A percentile compares a stretch with the other conserved stretches of the same genome.
These are phyloP conservation scores for Dipus sagitta DNA, from an alignment of 2,797 vertebrate genomes.

Conservation along the genomic window DNA sequence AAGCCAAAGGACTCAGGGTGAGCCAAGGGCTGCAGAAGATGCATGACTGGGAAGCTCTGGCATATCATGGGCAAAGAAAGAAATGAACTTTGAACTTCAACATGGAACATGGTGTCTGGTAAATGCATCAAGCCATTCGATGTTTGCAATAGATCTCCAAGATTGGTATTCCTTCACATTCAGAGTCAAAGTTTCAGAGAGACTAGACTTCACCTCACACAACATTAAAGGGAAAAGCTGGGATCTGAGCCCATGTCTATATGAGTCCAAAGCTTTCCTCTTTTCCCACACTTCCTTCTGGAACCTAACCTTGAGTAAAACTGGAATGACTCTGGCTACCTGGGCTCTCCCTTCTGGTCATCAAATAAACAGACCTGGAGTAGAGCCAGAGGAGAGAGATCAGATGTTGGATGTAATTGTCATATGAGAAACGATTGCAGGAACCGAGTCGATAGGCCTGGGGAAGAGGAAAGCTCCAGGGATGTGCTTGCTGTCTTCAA, in stretches of 20 bases:
- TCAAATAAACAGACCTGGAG: not conserved
- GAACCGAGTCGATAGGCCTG: not conserved
- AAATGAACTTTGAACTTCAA: not conserved
- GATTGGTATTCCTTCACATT: not conserved
- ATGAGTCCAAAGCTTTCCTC: not conserved
- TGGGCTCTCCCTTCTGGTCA: slow-evolving; percentile 12
- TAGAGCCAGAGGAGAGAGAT: not conserved
- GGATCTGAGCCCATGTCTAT: not conserved
- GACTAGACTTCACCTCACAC: not conserved
- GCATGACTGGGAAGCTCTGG: not conserved
- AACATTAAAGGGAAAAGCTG: not conserved
- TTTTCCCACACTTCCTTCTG: fast-evolving
- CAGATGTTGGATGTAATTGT: not conserved
- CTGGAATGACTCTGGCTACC: not conserved
- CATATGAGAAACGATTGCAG: slow-evolving; percentile 6
- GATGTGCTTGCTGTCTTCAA: not conserved
- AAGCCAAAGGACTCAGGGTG: slow-evolving; percentile 47
- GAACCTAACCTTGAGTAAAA: not conserved
- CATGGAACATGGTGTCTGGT: not conserved
- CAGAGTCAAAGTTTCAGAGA: not conserved
- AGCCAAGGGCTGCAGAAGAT: slow-evolving; percentile 50
- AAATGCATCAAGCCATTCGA: not conserved
- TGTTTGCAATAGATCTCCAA: not conserved
- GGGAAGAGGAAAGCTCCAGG: not conserved
- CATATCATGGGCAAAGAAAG: not conserved